A percentile compares a stretch with the other conserved stretches of the same genome.
Conservation (phyloP, 2,797 vertebrate species). For the Melanotaenia trifasciata region DNA sequence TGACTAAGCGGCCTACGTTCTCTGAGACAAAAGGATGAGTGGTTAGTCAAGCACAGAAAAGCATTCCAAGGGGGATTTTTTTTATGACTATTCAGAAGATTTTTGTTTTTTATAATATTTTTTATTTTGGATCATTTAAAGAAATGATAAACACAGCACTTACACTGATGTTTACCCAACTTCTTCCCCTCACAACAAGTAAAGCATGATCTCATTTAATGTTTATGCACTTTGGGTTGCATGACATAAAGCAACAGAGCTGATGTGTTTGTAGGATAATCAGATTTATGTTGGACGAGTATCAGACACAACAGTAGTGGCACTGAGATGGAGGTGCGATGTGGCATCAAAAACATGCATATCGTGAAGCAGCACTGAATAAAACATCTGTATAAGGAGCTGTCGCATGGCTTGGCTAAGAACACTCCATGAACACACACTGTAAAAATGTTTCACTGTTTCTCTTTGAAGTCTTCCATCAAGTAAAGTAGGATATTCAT, state of each 20-base stretch:
- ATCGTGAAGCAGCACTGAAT: conserved; percentile 49
- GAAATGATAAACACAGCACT: conserved; percentile 63
- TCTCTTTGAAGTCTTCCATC: conserved; percentile 9
- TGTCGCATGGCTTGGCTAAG: conserved; percentile 35
- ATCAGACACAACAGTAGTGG: conserved; percentile 64
- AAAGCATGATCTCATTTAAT: conserved; percentile 39
- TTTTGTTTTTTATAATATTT: conserved; percentile 15
- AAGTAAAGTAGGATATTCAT: neutral
- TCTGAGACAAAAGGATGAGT: conserved; percentile 95
- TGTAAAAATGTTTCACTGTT: conserved; percentile 54
- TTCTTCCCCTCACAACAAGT: conserved; percentile 50
- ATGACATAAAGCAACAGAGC: conserved; percentile 66
- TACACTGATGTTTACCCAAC: conserved; percentile 60
- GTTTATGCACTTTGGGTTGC: conserved; percentile 56
- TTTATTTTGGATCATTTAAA: conserved; percentile 54
- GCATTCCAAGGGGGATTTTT: conserved; percentile 57
- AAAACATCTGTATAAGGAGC: conserved; percentile 65
- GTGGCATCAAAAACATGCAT: conserved; percentile 69
- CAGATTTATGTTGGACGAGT: conserved; percentile 49
- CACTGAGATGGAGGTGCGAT: conserved; percentile 64
- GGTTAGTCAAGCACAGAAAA: conserved; percentile 86
- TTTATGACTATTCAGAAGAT: conserved; percentile 62
- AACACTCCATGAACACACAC: conserved; percentile 39
- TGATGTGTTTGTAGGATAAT: conserved; percentile 54
- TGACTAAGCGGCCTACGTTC: conserved; percentile 99